Percentiles rank a stretch among this genome's conserved stretches.
These are phyloP conservation scores for Cryptophagus acutangulus DNA, from an alignment of 2,888 invertebrate species.

Conservation along the genomic window DNA sequence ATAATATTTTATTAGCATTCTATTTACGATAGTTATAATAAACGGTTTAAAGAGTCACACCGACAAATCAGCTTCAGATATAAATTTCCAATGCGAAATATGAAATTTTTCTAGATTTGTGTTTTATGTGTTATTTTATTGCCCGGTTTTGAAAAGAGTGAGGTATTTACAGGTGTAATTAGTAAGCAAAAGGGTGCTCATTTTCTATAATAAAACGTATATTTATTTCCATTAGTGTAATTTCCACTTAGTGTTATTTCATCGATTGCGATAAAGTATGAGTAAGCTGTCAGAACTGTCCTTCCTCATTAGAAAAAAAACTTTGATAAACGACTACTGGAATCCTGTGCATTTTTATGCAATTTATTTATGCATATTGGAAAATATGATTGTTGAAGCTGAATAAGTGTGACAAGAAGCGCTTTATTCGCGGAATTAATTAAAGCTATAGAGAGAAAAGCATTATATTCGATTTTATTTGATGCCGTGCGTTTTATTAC, in stretches of 20 bases:
- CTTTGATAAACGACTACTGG: too few relatives aligned
- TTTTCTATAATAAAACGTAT: constrained; percentile 7
- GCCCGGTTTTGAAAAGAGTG: background rate
- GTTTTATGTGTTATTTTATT: constrained; percentile 7
- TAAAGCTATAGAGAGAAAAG: too few relatives aligned
- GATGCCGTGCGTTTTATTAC: constrained; percentile 29
- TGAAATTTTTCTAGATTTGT: constrained; percentile 1
- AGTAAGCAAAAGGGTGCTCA: constrained; percentile 8
- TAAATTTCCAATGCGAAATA: background rate
- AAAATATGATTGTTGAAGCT: too few relatives aligned
- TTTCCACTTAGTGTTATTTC: constrained; percentile 2
- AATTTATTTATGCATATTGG: too few relatives aligned
- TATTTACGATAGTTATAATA: background rate
- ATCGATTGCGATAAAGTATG: constrained; percentile 1
- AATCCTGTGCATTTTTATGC: too few relatives aligned
- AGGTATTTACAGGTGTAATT: constrained; percentile 8
- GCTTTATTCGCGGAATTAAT: too few relatives aligned
- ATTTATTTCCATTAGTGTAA: constrained; percentile 8
- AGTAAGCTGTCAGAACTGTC: background rate
- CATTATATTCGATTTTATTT: too few relatives aligned
- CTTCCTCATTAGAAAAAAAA: too few relatives aligned
- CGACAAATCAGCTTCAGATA: background rate
- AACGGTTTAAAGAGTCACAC: too few relatives aligned
- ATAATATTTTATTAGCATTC: background rate
- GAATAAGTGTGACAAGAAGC: too few relatives aligned